Evolutionary conservation across 1,140 invertebrate species (phyloP), one percentile per base, ranked within the genome.

Genomic region (Onthophagus taurus): DNA sequence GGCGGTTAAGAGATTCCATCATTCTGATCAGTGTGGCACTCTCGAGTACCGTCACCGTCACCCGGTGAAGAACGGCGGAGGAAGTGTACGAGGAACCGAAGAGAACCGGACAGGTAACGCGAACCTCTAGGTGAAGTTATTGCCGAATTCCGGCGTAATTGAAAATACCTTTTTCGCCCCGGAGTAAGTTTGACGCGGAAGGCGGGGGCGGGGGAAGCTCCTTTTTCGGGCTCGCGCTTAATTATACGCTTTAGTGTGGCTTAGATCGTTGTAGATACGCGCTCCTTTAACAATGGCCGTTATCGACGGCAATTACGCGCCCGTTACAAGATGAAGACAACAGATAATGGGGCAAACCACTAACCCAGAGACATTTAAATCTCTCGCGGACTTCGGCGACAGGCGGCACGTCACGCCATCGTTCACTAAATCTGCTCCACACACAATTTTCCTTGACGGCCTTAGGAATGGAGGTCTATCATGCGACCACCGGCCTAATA

Each of bases 1-100:
- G 55, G 60, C 59, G 61, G 59, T 63, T 63, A 62, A 63, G 55
- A 64, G 62, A 64, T 64, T 64, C 62, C 62, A 63, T 64, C 60
- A 63, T 62, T 63, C 58, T 57, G 62, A 63, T 63, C 60, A 58
- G 45, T 58, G 59, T 63, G 50, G 60, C 54, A 61, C 62, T 57
- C 60, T 48, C 44, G 62, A 63, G 62, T 56, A 54, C 52, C 50
- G 55, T 64, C 56, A 44, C 48, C 55, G 60, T 61, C 59, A 53
- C 52, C 48, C n/a, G n/a, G n/a, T n/a, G n/a, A n/a, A n/a, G n/a
- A n/a, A n/a, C n/a, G 49, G 50, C 59, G 60, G 61, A 56, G 52
- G 53, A 61, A 60, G 60, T 53, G 51, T 54, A 59, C 51, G 55
- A 49, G 50, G 49, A 52, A 36, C 38, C 49, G 49, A 47, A 53